Percentiles rank a stretch among this genome's conserved stretches.
Evolutionary conservation across 2,113 vertebrate genomes (phyloP).

Genomic region (Mionectes macconnelli): DNA sequence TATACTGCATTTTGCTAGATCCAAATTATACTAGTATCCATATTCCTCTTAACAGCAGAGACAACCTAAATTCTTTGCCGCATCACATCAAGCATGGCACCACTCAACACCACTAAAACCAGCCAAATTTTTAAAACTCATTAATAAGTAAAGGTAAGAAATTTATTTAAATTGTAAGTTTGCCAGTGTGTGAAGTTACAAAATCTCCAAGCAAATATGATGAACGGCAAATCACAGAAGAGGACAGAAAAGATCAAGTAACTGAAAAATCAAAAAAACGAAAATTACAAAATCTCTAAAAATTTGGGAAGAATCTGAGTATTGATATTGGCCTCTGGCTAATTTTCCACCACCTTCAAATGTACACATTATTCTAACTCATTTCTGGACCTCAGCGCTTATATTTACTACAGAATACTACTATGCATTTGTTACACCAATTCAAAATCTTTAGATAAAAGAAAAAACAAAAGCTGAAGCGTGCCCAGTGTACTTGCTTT

Average conservation of each 20-base stretch:
- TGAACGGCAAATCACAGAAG: neutral
- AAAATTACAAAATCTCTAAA: neutral
- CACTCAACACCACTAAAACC: neutral
- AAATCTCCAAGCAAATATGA: neutral
- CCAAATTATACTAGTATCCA: conserved; percentile 37
- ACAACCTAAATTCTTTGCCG: neutral
- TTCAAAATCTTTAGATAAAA: neutral
- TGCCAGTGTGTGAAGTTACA: neutral
- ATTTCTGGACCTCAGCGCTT: neutral
- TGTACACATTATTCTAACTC: neutral
- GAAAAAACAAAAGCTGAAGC: neutral
- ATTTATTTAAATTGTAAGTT: neutral
- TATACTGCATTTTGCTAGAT: conserved; percentile 43
- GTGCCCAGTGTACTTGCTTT: neutral
- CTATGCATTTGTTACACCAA: neutral
- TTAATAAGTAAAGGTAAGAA: neutral
- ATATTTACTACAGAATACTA: neutral
- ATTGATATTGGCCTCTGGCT: neutral
- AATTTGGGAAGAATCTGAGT: neutral
- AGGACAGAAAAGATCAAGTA: neutral
- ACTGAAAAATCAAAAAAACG: neutral
- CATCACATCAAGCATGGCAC: neutral
- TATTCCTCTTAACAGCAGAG: neutral
- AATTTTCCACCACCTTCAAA: neutral
- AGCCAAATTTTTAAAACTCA: neutral